Conservation (phyloP, 1,140 invertebrate genomes). For the Potamilus streckersoni region DNA sequence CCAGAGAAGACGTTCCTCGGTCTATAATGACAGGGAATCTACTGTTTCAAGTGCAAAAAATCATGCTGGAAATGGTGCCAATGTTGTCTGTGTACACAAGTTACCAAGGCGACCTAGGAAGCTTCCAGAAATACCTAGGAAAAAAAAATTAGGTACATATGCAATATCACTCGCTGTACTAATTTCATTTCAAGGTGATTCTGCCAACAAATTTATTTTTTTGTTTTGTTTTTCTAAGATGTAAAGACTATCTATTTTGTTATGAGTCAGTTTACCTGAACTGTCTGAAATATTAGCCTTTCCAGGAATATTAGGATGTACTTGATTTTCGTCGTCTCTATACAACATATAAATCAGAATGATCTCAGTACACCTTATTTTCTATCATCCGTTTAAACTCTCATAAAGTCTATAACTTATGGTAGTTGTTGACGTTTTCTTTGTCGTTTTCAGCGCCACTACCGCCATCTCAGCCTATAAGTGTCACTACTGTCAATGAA, state of each 20-base stretch:
- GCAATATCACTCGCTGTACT: not conserved
- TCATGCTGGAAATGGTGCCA: not conserved
- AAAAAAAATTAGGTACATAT: conserved; percentile 10
- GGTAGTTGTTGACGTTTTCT: not conserved
- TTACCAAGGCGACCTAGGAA: conserved; percentile 23
- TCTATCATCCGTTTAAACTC: not conserved
- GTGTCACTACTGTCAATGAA: conserved; percentile 29
- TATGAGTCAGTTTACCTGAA: no score
- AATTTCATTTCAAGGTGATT: not conserved
- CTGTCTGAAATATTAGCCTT: not conserved
- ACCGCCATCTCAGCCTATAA: conserved; percentile 5
- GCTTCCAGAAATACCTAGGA: conserved; percentile 38
- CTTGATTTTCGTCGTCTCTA: not conserved
- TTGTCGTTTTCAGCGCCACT: conserved; percentile 9
- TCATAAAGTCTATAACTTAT: not conserved
- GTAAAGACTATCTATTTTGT: no score
- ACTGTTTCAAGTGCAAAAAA: not conserved
- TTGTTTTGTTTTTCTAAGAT: no score
- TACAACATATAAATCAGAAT: not conserved
- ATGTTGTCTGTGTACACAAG: conserved; percentile 3
- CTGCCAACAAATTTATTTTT: not conserved
- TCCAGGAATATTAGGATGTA: not conserved
- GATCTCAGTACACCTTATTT: not conserved
- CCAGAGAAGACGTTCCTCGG: conserved; percentile 18
- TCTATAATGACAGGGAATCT: not conserved